phyloP scores from a whole-genome alignment of 1,140 invertebrate genomes.

The Drosophila tani region DNA sequence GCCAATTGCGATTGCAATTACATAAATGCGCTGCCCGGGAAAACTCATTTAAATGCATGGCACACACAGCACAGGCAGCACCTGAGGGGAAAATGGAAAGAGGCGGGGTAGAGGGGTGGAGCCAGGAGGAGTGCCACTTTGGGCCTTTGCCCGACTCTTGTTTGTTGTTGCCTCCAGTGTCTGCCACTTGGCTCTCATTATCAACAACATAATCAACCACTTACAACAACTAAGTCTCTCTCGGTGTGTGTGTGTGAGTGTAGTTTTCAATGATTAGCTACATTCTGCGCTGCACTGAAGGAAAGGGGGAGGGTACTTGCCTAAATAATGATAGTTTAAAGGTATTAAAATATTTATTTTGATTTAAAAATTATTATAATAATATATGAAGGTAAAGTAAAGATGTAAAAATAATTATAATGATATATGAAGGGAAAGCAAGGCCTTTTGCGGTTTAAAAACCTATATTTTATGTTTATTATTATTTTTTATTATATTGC shows the following conservation, averaged over 20 bases:
- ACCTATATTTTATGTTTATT: too few species aligned
- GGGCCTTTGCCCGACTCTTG: constrained; percentile 24
- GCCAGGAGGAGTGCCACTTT: constrained; percentile 21
- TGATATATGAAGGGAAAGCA: too few species aligned
- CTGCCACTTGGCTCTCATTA: constrained; percentile 65
- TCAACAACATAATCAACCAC: constrained; percentile 77
- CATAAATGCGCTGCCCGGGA: constrained; percentile 49
- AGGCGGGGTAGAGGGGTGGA: not conserved
- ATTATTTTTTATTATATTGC: too few species aligned
- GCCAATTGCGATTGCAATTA: constrained; percentile 51
- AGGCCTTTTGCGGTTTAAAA: too few species aligned
- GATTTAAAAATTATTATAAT: not conserved
- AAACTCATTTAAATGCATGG: constrained; percentile 73
- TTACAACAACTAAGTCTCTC: constrained; percentile 46
- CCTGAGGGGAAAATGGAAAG: constrained; percentile 10
- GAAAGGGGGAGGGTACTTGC: not conserved
- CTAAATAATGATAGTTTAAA: too few species aligned
- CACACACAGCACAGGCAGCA: constrained; percentile 12
- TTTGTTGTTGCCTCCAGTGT: constrained; percentile 29
- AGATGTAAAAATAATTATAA: too few species aligned
- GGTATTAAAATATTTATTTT: not conserved
- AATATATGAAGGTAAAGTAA: too few species aligned
- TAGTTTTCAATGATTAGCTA: constrained; percentile 50
- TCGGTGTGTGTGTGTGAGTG: constrained; percentile 3
- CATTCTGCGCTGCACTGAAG: not conserved